A percentile compares a stretch with the other conserved stretches of the same genome.
Evolutionary conservation across 2,113 vertebrate species (phyloP).

Genomic region (Copsychus sechellarum): DNA sequence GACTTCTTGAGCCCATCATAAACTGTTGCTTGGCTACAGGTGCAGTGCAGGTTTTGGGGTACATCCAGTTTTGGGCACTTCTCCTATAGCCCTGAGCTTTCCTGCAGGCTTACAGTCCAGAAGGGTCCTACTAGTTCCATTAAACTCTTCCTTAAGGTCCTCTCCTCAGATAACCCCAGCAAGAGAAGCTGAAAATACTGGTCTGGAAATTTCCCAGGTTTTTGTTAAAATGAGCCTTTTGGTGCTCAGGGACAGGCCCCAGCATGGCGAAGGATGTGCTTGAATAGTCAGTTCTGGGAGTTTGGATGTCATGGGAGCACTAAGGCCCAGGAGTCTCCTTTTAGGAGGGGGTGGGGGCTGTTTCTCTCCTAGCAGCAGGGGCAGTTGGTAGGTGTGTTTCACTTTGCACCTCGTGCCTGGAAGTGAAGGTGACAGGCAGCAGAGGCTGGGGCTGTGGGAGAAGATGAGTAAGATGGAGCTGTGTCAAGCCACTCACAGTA

Average conservation of each 20-base stretch:
- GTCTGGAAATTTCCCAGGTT: neutral
- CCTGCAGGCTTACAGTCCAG: neutral
- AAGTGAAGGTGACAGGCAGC: neutral
- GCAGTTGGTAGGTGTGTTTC: neutral
- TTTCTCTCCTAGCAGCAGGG: neutral
- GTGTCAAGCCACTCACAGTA: accelerated
- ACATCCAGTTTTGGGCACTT: neutral
- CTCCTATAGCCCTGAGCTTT: neutral
- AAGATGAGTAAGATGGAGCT: neutral
- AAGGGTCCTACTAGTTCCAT: neutral
- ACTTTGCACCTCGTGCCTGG: accelerated
- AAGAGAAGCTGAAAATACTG: neutral
- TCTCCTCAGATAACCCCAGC: neutral
- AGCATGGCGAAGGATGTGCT: neutral
- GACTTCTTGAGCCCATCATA: neutral
- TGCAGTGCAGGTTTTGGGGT: neutral
- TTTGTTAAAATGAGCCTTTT: neutral
- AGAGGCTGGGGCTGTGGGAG: accelerated
- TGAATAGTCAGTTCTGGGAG: neutral
- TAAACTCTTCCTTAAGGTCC: neutral
- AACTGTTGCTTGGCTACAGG: neutral
- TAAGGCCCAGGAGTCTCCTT: neutral
- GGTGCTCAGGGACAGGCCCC: neutral
- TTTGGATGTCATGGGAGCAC: neutral
- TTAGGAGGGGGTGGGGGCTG: neutral